Conservation (phyloP, 2,797 vertebrate genomes). For the Nyctibius grandis region DNA sequence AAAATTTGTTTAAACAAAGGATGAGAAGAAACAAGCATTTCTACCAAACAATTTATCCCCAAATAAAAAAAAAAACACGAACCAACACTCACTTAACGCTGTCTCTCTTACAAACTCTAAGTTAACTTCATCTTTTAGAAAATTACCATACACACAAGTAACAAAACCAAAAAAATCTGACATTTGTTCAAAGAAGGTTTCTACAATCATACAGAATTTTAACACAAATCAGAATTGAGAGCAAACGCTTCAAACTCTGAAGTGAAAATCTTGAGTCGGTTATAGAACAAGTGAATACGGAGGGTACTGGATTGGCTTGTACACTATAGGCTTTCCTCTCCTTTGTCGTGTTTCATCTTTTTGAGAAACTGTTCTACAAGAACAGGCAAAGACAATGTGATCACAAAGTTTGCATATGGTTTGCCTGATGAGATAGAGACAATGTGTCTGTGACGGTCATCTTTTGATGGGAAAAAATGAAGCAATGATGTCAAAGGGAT, state of each 20-base stretch:
- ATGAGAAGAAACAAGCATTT: slow-evolving; percentile 23
- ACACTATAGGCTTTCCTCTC: background rate
- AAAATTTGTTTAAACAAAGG: slow-evolving; percentile 24
- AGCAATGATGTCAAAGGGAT: background rate
- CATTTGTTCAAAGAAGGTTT: background rate
- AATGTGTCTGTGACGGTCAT: background rate
- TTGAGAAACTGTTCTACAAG: background rate
- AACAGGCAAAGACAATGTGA: background rate
- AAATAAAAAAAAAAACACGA: background rate
- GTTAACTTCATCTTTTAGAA: background rate
- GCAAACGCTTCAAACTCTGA: background rate
- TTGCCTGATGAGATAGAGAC: background rate
- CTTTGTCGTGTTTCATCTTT: background rate
- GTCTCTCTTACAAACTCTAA: background rate
- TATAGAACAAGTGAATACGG: background rate
- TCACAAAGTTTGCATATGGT: background rate
- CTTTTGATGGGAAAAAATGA: background rate
- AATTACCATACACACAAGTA: background rate
- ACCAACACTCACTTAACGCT: background rate
- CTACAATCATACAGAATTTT: background rate
- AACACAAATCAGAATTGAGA: background rate
- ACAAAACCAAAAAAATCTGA: background rate
- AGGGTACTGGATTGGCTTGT: background rate
- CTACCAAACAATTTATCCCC: background rate
- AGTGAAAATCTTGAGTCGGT: background rate